Conservation (phyloP, 2,888 invertebrate species). For the Macrosoma leucophasiata region DNA sequence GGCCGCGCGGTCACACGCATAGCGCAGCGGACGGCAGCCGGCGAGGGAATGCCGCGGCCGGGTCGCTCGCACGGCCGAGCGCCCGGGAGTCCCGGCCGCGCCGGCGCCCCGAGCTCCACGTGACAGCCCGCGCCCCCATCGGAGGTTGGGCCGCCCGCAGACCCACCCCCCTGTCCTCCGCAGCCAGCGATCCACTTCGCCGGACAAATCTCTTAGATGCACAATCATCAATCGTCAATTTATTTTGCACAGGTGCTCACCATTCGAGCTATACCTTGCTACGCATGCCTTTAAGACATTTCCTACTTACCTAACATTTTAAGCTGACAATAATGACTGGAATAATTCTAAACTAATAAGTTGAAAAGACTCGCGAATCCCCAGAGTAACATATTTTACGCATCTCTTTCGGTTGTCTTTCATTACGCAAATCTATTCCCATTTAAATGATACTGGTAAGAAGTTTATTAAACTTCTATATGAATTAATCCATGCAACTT, state of each 20-base stretch:
- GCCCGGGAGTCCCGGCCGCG: conserved; percentile 70
- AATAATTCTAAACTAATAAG: too few relatives aligned
- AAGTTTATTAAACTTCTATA: too few relatives aligned
- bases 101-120: conserved; percentile 51
- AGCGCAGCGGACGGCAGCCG: conserved; percentile 55
- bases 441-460: too few relatives aligned
- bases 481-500: too few relatives aligned
- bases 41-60: conserved; percentile 63
- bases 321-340: too few relatives aligned
- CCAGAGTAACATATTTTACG: too few relatives aligned
- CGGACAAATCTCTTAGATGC: conserved; percentile 61
- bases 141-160: conserved; percentile 39
- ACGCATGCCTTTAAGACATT: too few relatives aligned
- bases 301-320: too few relatives aligned
- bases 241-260: conserved; percentile 37
- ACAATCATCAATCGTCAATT: conserved; percentile 64
- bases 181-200: conserved; percentile 28
- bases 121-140: conserved; percentile 35
- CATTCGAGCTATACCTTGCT: conserved; percentile 6
- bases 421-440: too few relatives aligned
- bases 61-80: conserved; percentile 48
- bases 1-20: conserved; percentile 51
- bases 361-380: too few relatives aligned
- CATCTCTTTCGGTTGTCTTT: too few relatives aligned
- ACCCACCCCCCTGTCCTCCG: conserved; percentile 33